phyloP scores from a whole-genome alignment of 2,113 vertebrate genomes.

The Lamprologus lemairii region DNA sequence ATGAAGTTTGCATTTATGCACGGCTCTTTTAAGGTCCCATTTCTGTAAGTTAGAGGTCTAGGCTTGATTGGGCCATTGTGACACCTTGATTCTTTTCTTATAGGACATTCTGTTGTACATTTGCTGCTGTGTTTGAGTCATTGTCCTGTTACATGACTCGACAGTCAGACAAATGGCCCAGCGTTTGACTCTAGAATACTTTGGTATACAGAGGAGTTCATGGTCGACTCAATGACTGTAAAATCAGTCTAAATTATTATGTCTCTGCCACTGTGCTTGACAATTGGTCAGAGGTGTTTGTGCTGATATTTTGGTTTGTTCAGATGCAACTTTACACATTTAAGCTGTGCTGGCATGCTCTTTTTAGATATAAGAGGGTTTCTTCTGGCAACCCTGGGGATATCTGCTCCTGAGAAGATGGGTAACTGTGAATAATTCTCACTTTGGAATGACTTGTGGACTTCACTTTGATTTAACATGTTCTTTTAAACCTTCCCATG shows the following conservation, averaged over 20 bases:
- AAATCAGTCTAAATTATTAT: not conserved
- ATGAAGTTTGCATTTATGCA: not conserved
- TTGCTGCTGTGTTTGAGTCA: not conserved
- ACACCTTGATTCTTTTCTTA: not conserved
- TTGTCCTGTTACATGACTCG: not conserved
- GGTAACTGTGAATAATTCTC: not conserved
- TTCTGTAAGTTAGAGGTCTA: not conserved
- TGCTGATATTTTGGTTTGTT: not conserved
- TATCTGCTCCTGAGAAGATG: not conserved
- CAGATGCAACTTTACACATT: not conserved
- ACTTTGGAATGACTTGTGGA: not conserved
- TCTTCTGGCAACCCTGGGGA: not conserved
- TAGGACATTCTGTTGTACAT: not conserved
- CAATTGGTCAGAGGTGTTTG: not conserved
- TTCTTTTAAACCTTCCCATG: not conserved
- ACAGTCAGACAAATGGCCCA: not conserved
- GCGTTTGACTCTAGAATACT: not conserved
- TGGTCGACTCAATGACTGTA: not conserved
- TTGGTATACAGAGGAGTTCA: not conserved
- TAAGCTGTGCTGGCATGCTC: not conserved
- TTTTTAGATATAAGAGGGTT: not conserved
- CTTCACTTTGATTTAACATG: not conserved
- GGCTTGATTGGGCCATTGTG: not conserved
- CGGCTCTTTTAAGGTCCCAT: not conserved
- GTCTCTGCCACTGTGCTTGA: not conserved